phyloP scores from a whole-genome alignment of 2,113 vertebrate genomes.

The Odontophorus gujanensis region DNA sequence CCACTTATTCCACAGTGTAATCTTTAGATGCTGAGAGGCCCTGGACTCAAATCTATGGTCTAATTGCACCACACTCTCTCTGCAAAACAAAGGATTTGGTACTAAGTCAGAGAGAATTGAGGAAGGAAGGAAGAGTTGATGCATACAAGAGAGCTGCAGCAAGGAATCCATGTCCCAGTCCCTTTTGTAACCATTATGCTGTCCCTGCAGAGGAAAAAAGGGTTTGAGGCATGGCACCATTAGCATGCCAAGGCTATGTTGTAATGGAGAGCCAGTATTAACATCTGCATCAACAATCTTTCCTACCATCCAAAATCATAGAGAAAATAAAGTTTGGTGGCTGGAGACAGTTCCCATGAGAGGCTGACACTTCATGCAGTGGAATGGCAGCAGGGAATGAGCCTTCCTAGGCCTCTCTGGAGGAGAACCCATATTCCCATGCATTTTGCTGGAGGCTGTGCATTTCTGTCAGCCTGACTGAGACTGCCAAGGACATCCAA shows the following conservation, averaged over 20 bases:
- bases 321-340: background rate
- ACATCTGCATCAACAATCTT: background rate
- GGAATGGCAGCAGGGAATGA: background rate
- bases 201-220: background rate
- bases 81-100: background rate
- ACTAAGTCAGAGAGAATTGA: background rate
- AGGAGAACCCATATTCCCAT: accelerated
- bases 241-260: background rate
- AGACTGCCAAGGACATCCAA: background rate
- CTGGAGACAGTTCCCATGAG: background rate
- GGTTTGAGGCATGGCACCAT: background rate
- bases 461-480: background rate
- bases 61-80: background rate
- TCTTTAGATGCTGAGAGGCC: background rate
- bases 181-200: background rate
- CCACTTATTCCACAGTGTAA: background rate
- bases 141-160: background rate
- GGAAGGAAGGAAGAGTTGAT: background rate
- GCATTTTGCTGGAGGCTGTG: background rate
- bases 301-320: background rate
- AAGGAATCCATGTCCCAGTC: background rate
- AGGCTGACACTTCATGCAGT: background rate
- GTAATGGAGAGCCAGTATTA: background rate
- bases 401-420: background rate
- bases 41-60: background rate